phyloP scores from a whole-genome alignment of 2,797 vertebrate genomes.

The Cephalopachus bancanus region DNA sequence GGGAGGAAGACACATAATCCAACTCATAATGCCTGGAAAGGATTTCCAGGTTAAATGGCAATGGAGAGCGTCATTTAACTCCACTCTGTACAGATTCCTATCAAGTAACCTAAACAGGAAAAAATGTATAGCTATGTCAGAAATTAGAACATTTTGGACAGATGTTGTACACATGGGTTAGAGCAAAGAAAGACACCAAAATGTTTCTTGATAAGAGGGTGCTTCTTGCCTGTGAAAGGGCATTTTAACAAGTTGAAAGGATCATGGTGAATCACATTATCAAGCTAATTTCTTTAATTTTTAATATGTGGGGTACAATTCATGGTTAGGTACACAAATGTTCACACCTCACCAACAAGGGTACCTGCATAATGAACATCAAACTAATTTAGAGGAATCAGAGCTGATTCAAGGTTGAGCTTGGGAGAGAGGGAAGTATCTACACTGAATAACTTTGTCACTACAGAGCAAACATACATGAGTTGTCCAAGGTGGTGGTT shows the following conservation, averaged over 20 bases:
- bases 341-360: too few relatives aligned
- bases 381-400: not conserved
- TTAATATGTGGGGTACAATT: too few relatives aligned
- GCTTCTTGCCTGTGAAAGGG: not conserved
- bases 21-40: not conserved
- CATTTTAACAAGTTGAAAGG: not conserved
- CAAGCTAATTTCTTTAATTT: not conserved
- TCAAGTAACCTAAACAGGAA: not conserved
- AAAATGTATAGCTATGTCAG: not conserved
- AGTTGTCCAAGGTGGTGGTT: not conserved
- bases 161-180: not conserved
- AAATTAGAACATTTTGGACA: not conserved
- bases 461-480: not conserved
- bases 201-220: not conserved
- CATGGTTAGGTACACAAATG: too few relatives aligned
- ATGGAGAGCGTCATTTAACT: not conserved
- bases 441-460: not conserved
- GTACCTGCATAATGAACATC: too few relatives aligned
- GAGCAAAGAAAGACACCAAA: not conserved
- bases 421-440: not conserved
- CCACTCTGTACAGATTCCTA: not conserved
- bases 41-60: not conserved
- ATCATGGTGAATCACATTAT: not conserved
- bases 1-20: not conserved
- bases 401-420: not conserved